Conservation (phyloP, 2,888 invertebrate species). For the Microchrysa polita region DNA sequence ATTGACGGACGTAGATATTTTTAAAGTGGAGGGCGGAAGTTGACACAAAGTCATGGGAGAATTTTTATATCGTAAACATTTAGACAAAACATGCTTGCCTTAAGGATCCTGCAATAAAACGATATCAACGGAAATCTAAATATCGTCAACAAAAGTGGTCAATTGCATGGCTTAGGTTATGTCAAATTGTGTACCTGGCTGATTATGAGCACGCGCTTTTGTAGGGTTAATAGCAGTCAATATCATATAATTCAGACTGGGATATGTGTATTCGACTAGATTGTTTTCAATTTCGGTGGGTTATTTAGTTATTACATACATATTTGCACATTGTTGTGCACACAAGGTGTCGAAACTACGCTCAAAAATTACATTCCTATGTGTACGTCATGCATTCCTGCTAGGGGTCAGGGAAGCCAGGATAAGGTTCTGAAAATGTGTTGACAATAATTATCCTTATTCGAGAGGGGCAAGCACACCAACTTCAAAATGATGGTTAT, state of each 20-base stretch:
- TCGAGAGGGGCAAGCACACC: conserved; percentile 1
- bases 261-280: too few species aligned
- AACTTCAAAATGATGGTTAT: conserved; percentile 29
- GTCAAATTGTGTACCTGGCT: too few species aligned
- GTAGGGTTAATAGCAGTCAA: too few species aligned
- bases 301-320: conserved; percentile 17
- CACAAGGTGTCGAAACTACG: conserved; percentile 28
- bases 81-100: background rate
- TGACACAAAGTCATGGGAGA: conserved; percentile 37
- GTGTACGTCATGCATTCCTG: background rate
- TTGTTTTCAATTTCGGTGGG: too few species aligned
- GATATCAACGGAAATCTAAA: background rate
- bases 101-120: conserved; percentile 20
- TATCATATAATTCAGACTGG: too few species aligned
- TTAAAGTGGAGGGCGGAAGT: conserved; percentile 26
- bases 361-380: conserved; percentile 22
- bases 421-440: conserved; percentile 1
- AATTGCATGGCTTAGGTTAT: conserved; percentile 5
- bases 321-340: conserved; percentile 26
- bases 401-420: background rate
- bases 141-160: background rate
- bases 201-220: too few species aligned
- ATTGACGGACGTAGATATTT: conserved; percentile 28
- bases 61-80: conserved; percentile 12
- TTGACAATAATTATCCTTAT: conserved; percentile 17